Evolutionary conservation across 2,888 invertebrate genomes (phyloP).

Genomic region (Thysanoteuthis rhombus): DNA sequence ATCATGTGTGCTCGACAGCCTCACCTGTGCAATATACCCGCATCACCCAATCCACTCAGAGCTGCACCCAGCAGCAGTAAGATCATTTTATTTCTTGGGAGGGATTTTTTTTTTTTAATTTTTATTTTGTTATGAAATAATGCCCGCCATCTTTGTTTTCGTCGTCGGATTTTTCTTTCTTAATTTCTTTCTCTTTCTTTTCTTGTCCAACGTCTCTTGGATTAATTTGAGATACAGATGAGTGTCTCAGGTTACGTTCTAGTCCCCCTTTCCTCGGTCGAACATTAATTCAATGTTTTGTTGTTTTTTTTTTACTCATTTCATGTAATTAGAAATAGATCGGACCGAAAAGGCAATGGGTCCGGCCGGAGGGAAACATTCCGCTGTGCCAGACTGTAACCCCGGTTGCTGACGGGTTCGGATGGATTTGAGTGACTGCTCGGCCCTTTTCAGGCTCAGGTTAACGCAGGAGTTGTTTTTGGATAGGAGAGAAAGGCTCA

Average conservation of each 20-base stretch:
- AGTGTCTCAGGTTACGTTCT: neutral
- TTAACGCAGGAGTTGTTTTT: neutral
- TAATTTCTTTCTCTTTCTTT: neutral
- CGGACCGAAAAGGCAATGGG: neutral
- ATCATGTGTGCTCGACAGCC: neutral
- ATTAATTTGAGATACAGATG: neutral
- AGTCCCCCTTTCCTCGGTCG: neutral
- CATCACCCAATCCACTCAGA: neutral
- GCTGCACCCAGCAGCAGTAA: neutral
- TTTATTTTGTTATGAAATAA: neutral
- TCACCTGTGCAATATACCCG: neutral
- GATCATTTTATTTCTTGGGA: neutral
- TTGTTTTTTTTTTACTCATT: neutral
- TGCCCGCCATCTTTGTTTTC: neutral
- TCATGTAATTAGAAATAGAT: neutral
- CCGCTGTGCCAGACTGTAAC: neutral
- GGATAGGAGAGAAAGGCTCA: neutral
- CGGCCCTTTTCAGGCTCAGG: neutral
- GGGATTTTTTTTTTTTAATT: too few relatives aligned
- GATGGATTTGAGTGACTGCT: neutral
- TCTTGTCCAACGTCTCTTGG: neutral
- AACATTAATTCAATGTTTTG: neutral
- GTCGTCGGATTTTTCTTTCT: neutral
- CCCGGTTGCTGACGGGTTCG: neutral
- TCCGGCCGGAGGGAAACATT: neutral